phyloP scores from a whole-genome alignment of 1,140 invertebrate genomes.

The Sitophilus oryzae region DNA sequence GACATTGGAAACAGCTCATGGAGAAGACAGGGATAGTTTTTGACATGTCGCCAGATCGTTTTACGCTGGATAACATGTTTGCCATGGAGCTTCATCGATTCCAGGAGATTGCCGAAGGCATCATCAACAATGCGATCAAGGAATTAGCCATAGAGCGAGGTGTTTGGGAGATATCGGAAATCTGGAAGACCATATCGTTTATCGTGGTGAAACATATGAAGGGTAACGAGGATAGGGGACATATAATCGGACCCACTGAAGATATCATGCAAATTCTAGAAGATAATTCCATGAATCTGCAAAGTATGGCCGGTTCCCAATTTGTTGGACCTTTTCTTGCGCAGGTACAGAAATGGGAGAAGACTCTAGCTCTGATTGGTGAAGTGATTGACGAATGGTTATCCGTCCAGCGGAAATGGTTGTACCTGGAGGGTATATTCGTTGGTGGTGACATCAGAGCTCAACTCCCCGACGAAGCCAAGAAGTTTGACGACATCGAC shows the following conservation, averaged over 20 bases:
- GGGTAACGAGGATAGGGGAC: slow-evolving; percentile 54
- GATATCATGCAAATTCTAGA: slow-evolving; percentile 76
- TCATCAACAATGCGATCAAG: slow-evolving; percentile 81
- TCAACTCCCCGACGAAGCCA: slow-evolving; percentile 80
- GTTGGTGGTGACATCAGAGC: slow-evolving; percentile 77
- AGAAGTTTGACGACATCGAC: slow-evolving; percentile 85
- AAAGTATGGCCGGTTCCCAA: slow-evolving; percentile 84
- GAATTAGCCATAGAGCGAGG: slow-evolving; percentile 82
- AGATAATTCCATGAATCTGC: slow-evolving; percentile 82
- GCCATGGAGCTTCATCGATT: slow-evolving; percentile 82
- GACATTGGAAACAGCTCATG: slow-evolving; percentile 87
- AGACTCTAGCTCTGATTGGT: slow-evolving; percentile 66
- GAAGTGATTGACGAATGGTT: slow-evolving; percentile 85
- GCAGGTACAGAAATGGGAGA: slow-evolving; percentile 79
- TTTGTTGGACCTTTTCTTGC: slow-evolving; percentile 81
- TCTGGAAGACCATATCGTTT: slow-evolving; percentile 70
- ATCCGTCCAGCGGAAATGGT: slow-evolving; percentile 78
- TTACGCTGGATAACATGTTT: slow-evolving; percentile 87
- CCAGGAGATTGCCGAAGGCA: slow-evolving; percentile 74
- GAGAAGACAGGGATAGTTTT: slow-evolving; percentile 75
- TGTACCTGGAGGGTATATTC: slow-evolving; percentile 88
- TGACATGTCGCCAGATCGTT: slow-evolving; percentile 78
- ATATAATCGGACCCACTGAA: slow-evolving; percentile 72
- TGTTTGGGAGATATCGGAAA: slow-evolving; percentile 68
- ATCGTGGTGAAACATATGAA: slow-evolving; percentile 60